Evolutionary conservation across 2,113 vertebrate genomes (phyloP), one percentile per base, ranked within the genome.

Genomic region (Eidolon helvum): DNA sequence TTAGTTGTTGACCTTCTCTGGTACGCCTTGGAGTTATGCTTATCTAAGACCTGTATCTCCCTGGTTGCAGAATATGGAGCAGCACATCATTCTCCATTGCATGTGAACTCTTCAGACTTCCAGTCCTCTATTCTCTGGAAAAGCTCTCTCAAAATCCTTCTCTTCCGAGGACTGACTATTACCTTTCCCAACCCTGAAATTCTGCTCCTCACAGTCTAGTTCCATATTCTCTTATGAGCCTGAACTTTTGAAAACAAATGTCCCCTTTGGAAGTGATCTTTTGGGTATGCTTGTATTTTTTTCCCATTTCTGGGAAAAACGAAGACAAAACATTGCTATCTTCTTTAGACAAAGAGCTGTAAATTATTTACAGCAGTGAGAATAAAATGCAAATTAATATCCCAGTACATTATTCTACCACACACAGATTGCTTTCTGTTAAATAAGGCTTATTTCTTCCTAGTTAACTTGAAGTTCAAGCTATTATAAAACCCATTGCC

Each of bases 331-430:
- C 6, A 11, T 40, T 40, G 26, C 45, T 69, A 15, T 7, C 5
- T 72, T 90, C 72, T 96, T 95, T 61, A 77, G 45, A 84, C 10
- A 59, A 78, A 94, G 84, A 93, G 14, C 2, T 85, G 5, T 74
- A 84, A 65, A 78, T 75, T 96, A 65, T 94, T 92, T 77, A 84
- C 2, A 84, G 43, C 22, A 69, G 15, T 83, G 48, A 84, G 69
- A 93, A 50, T 65, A 84, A 96, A 72, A 91, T 86, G 35, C 55
- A 69, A 85, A 59, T 50, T 85, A 91, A 84, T 59, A 80, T 77
- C 5, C 24, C 22, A 16, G 15, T 69, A 35, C 8, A 35, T 77
- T 53, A 66, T 82, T 89, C 40, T 14, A 77, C 16, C 28, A 90
- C 28, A 77, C 5, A 35, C 9, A 65, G 28, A 59, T 75, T 87